phyloP scores from a whole-genome alignment of 2,888 invertebrate species.

The Melanostoma scalare region DNA sequence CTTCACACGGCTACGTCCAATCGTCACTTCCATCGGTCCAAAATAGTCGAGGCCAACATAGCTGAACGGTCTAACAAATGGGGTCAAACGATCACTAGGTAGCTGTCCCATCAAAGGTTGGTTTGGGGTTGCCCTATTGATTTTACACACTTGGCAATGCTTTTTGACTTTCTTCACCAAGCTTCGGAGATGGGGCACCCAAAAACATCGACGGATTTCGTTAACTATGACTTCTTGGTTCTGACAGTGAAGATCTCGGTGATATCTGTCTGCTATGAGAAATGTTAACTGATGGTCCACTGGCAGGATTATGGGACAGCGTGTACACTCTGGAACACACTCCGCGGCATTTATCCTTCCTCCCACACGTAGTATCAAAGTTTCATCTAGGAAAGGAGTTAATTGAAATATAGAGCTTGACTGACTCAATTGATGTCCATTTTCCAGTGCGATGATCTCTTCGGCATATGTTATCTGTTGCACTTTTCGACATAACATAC shows the following conservation, averaged over 20 bases:
- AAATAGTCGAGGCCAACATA: constrained; percentile 65
- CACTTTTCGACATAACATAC: constrained; percentile 19
- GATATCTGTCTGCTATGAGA: constrained; percentile 11
- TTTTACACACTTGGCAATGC: constrained; percentile 36
- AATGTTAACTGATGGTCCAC: constrained; percentile 19
- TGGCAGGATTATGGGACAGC: constrained; percentile 35
- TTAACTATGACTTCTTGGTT: constrained; percentile 32
- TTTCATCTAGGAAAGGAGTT: constrained; percentile 23
- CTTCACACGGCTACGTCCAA: constrained; percentile 70
- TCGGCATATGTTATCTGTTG: constrained; percentile 19
- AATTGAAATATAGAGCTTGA: constrained; percentile 18
- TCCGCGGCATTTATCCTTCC: too few relatives aligned
- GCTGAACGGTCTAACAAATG: constrained; percentile 63
- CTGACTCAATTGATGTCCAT: not conserved
- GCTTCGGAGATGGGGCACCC: constrained; percentile 28
- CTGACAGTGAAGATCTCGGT: constrained; percentile 38
- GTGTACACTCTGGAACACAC: too few relatives aligned
- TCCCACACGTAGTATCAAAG: constrained; percentile 34
- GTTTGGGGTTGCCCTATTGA: constrained; percentile 15
- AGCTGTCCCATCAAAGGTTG: constrained; percentile 64
- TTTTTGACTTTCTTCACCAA: constrained; percentile 14
- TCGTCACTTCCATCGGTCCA: constrained; percentile 58
- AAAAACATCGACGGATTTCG: constrained; percentile 35
- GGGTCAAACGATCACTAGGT: constrained; percentile 60
- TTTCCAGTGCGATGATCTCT: constrained; percentile 8